These are phyloP conservation scores for Muscicapa striata DNA, from an alignment of 2,797 vertebrate species.

Conservation along the genomic window DNA sequence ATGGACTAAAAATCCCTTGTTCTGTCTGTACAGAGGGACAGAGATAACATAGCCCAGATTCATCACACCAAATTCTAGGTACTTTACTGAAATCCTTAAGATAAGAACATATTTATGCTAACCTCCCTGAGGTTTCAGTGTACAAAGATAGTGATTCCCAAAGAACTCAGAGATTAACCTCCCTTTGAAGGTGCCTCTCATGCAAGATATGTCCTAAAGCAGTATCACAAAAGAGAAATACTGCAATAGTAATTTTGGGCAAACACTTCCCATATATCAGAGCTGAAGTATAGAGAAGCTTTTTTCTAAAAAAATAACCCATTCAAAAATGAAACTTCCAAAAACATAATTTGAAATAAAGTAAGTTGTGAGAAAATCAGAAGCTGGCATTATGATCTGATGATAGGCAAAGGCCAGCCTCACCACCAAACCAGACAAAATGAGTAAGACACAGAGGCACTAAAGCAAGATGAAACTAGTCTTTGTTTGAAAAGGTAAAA, in stretches of 20 bases:
- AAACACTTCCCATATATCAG: not conserved
- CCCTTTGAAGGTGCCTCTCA: not conserved
- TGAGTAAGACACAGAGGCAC: not conserved
- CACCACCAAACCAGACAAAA: not conserved
- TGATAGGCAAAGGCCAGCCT: not conserved
- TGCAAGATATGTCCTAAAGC: not conserved
- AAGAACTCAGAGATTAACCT: not conserved
- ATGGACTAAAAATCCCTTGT: not conserved
- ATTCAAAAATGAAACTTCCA: not conserved
- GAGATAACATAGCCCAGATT: not conserved
- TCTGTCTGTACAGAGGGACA: not conserved
- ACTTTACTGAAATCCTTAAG: not conserved
- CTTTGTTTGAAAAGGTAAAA: not conserved
- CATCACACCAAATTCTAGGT: not conserved
- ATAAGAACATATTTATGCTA: not conserved
- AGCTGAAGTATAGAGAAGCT: not conserved
- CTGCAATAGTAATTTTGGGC: not conserved
- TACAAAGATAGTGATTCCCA: not conserved
- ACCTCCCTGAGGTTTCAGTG: not conserved
- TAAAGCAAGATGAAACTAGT: not conserved
- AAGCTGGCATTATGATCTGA: not conserved
- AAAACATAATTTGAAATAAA: not conserved
- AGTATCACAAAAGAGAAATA: not conserved
- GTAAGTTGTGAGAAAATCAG: not conserved
- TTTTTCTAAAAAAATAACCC: not conserved